Evolutionary conservation across 2,113 vertebrate species (phyloP).

Genomic region (Eudyptes chrysolophus): DNA sequence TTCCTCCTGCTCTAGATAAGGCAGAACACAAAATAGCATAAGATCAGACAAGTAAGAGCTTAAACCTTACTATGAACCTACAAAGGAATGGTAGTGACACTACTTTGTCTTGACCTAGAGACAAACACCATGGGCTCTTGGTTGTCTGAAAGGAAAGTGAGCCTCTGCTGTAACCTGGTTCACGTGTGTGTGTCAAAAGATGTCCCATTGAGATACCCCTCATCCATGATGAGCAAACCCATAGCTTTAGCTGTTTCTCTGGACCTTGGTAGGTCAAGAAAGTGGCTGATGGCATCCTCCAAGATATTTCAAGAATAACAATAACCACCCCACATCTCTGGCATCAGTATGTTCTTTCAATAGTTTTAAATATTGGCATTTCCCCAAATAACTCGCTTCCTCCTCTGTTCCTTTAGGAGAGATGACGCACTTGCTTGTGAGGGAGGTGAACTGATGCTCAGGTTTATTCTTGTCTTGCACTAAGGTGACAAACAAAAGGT

Average conservation of each 20-base stretch:
- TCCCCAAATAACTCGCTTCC: not conserved
- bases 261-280: not conserved
- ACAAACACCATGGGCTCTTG: not conserved
- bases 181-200: not conserved
- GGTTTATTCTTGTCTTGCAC: not conserved
- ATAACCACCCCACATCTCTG: not conserved
- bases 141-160: not conserved
- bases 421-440: not conserved
- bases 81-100: not conserved
- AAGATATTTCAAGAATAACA: not conserved
- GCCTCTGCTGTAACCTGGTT: too few species aligned
- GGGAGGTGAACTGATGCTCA: slow-evolving; percentile 24
- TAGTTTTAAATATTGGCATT: not conserved
- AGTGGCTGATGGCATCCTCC: not conserved
- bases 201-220: not conserved
- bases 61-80: not conserved
- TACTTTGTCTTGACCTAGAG: not conserved
- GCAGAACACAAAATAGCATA: not conserved
- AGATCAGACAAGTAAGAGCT: not conserved
- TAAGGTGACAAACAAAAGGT: slow-evolving; percentile 28
- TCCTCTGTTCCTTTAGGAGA: not conserved
- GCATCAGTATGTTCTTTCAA: not conserved
- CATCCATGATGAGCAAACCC: not conserved
- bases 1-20: not conserved
- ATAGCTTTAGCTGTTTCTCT: not conserved